Percentiles rank a stretch among this genome's conserved stretches.
These are phyloP conservation scores for Poeciliopsis paucimaculata DNA, from an alignment of 2,797 vertebrate species.

Conservation along the genomic window DNA sequence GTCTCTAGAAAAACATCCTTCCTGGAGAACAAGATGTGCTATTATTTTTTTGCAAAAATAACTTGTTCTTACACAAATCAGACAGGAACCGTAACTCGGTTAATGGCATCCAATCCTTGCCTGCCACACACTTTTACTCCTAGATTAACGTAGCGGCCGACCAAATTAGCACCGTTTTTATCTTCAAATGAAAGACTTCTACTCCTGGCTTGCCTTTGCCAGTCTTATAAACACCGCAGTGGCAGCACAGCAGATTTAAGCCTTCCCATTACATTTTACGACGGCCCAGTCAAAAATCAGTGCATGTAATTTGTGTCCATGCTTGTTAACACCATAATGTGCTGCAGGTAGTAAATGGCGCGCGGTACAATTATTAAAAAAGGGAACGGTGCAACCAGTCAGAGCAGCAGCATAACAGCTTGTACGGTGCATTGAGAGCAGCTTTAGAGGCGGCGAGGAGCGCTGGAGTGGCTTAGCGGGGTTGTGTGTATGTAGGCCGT, in stretches of 20 bases:
- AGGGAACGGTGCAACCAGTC: conserved; percentile 28
- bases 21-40: not conserved
- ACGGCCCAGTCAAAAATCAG: conserved; percentile 14
- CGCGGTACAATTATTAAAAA: conserved; percentile 44
- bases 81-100: not conserved
- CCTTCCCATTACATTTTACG: conserved; percentile 7
- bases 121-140: not conserved
- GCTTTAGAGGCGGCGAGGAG: conserved; percentile 50
- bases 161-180: conserved; percentile 6
- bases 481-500: conserved; percentile 69
- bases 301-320: conserved; percentile 1
- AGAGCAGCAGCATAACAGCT: conserved; percentile 35
- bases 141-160: not conserved
- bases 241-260: conserved; percentile 1
- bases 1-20: not conserved
- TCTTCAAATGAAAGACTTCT: not conserved
- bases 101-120: not conserved
- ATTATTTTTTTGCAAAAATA: not conserved
- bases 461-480: conserved; percentile 63
- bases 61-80: not conserved
- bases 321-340: conserved; percentile 30
- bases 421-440: conserved; percentile 46
- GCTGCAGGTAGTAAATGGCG: conserved; percentile 28
- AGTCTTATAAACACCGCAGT: conserved; percentile 6
- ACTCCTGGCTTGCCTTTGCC: not conserved